A percentile compares a stretch with the other conserved stretches of the same genome.
These are phyloP conservation scores for Machaerirhynchus nigripectus DNA, from an alignment of 2,113 vertebrate species.

Conservation along the genomic window DNA sequence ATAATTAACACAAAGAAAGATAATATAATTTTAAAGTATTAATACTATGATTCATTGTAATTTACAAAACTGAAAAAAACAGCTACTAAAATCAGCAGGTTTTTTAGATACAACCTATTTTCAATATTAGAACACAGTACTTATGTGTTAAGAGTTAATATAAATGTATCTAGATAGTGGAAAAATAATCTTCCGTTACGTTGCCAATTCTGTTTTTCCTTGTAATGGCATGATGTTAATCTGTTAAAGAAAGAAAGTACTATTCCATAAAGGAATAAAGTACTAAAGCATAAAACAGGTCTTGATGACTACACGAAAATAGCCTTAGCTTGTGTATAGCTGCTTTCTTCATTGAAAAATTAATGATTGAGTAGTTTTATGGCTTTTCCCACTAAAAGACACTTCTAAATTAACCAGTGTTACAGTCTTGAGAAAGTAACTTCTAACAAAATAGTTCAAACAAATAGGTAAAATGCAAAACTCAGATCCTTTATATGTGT, in stretches of 20 bases:
- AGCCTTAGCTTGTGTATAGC: background rate
- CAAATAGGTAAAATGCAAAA: background rate
- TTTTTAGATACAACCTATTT: background rate
- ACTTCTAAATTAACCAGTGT: background rate
- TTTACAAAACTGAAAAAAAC: background rate
- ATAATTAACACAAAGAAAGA: background rate
- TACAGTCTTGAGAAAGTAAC: background rate
- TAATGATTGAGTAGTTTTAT: background rate
- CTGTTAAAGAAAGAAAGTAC: background rate
- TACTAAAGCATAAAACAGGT: background rate
- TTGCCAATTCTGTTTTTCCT: background rate
- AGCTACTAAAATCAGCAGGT: background rate
- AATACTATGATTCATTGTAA: background rate
- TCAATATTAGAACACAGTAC: background rate
- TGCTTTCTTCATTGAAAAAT: background rate
- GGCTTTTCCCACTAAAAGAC: background rate
- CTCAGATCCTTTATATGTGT: background rate
- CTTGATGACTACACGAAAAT: background rate
- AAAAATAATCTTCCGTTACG: background rate
- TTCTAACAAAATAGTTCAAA: background rate
- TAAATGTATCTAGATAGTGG: background rate
- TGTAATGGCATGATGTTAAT: background rate
- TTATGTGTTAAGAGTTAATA: background rate
- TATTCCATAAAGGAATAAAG: background rate
- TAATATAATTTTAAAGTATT: background rate